These are phyloP conservation scores for Hemicordylus capensis DNA, from an alignment of 2,113 vertebrate genomes.

Conservation along the genomic window DNA sequence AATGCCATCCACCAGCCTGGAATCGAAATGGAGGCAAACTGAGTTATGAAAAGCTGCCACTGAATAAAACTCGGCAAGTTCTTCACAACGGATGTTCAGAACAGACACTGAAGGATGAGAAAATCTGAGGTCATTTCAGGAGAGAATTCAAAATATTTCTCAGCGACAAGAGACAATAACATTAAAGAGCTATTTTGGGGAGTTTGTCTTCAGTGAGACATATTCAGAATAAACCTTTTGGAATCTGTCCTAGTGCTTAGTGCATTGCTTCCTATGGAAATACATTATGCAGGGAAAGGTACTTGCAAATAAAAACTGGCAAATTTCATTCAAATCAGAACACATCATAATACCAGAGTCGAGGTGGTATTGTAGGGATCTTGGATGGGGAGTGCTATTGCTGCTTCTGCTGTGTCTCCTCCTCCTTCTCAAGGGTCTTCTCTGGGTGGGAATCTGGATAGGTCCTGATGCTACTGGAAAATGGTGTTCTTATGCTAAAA, in stretches of 20 bases:
- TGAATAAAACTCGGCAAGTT: background rate
- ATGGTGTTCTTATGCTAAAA: too few species aligned
- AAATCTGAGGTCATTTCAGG: background rate
- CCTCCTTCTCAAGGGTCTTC: too few species aligned
- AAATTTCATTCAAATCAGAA: too few species aligned
- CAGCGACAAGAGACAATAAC: background rate
- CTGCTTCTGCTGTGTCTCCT: too few species aligned
- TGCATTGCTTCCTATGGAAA: background rate
- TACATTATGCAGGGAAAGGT: too few species aligned
- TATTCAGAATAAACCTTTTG: background rate
- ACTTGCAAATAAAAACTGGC: too few species aligned
- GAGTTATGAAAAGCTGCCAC: background rate
- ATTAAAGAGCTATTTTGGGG: background rate
- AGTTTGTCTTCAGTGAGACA: background rate
- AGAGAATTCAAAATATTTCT: background rate
- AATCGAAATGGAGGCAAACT: background rate
- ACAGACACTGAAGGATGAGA: background rate
- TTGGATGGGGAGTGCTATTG: too few species aligned
- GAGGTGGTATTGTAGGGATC: too few species aligned
- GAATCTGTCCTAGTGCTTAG: background rate
- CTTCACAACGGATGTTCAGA: background rate
- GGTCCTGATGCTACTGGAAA: too few species aligned
- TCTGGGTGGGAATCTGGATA: too few species aligned
- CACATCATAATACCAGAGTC: too few species aligned
- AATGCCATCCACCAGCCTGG: background rate